Conservation (phyloP, 2,113 vertebrate genomes). For the Platanista minor region DNA sequence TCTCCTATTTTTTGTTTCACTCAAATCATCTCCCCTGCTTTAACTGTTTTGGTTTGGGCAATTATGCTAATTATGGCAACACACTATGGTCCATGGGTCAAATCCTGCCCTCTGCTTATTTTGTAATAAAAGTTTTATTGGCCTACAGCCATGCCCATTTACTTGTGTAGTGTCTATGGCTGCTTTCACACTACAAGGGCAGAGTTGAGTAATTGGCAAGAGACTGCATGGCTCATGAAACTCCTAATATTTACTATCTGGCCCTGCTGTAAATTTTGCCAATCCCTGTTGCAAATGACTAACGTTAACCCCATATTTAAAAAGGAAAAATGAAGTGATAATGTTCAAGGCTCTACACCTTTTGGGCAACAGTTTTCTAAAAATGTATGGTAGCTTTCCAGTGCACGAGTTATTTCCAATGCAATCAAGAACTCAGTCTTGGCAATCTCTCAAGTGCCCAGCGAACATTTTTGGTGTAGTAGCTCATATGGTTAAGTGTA, state of each 20-base stretch:
- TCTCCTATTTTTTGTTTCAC: neutral
- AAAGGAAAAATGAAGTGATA: neutral
- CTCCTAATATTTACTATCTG: neutral
- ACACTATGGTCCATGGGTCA: neutral
- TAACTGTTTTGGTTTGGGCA: neutral
- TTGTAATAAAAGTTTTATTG: neutral
- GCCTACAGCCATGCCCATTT: neutral
- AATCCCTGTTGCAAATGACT: neutral
- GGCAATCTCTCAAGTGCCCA: neutral
- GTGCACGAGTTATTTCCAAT: neutral
- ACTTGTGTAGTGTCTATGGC: neutral
- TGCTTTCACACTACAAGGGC: neutral
- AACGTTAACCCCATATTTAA: neutral
- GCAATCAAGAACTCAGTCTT: neutral
- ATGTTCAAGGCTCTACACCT: neutral
- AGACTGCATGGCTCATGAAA: neutral
- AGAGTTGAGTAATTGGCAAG: neutral
- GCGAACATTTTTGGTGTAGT: neutral
- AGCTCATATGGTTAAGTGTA: neutral
- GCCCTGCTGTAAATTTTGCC: neutral
- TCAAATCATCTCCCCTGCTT: neutral
- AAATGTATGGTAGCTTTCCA: neutral
- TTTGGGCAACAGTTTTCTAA: neutral
- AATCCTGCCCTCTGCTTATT: neutral
- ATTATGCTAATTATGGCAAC: neutral